Base-by-base conservation (phyloP, 2,797 vertebrate genomes). In the Hippocampus kuda region DNA sequence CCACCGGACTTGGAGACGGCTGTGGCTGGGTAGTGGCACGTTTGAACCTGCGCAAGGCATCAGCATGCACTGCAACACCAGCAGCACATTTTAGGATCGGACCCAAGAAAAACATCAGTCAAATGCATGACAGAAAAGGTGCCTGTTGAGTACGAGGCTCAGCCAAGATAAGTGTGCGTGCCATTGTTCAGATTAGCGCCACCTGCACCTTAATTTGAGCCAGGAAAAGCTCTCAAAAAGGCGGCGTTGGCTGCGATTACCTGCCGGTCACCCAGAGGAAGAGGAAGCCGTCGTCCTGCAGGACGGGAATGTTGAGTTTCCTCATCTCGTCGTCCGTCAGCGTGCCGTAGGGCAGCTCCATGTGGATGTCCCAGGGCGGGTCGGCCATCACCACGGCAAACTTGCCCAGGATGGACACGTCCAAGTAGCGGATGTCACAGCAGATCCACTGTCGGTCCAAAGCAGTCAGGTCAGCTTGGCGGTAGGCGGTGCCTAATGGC, bases 331-430 rank as follows among this genome's bases (percentile, higher is more conserved):
- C 95, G 51, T 98, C 95, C 0, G 95, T 98, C 69, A 98, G 86
- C 0, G 95, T 98, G 16, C 95, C 95, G 49, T 98, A 97, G 1
- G 95, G 95, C 61, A 98, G 89, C 82, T 98, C 95, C 95, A 98
- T 98, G 89, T 98, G 95, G 85, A 98, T 98, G 79, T 98, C 95
- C 95, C 95, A 98, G 1, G 95, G 95, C 1, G 95, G 95, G 83
- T 98, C 94, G 2, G 95, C 95, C 95, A 98, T 98, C 82, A 98
- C 95, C 76, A 98, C 95, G 0, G 95, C 93, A 68, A 97, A 98
- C 86, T 98, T 98, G 6, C 95, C 95, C 89, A 98, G 86, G 83
- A 96, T 95, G 80, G 95, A 93, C 74, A 95, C 92, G 67, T 97
- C 95, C 89, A 98, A 83, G 87, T 88, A 96, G 48, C 94, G 94